Percentiles rank a stretch among this genome's conserved stretches.
These are phyloP conservation scores for Sinocyclocheilus grahami DNA, from an alignment of 2,113 vertebrate species.

Conservation along the genomic window DNA sequence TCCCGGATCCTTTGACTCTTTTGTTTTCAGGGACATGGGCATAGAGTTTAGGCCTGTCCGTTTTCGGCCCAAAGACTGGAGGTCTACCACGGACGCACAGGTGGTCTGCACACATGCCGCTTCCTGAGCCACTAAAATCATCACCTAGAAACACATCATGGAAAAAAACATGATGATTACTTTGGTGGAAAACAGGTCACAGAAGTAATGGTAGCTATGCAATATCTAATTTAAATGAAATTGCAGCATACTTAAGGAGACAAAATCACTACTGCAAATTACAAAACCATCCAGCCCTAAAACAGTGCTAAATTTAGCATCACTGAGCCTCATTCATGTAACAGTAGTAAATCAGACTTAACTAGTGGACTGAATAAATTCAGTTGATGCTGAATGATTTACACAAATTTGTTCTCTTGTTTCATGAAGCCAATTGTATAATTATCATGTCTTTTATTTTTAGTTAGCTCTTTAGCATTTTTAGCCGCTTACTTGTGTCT, in stretches of 20 bases:
- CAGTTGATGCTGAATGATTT: background rate
- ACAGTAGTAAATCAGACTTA: background rate
- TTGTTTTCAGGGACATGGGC: slow-evolving; percentile 80
- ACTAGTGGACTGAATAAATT: background rate
- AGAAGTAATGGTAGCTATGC: background rate
- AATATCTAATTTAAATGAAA: background rate
- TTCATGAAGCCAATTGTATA: background rate
- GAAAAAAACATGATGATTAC: background rate
- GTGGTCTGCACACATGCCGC: slow-evolving; percentile 83
- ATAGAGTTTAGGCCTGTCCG: slow-evolving; percentile 74
- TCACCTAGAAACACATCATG: slow-evolving; percentile 77
- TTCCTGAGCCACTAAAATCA: slow-evolving; percentile 91
- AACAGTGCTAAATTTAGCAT: background rate
- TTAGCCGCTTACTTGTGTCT: slow-evolving; percentile 78
- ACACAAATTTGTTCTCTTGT: background rate
- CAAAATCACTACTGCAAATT: too few relatives aligned
- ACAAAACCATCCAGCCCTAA: background rate
- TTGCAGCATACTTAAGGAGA: background rate
- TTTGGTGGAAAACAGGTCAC: background rate
- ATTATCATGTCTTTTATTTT: background rate
- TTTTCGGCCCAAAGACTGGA: slow-evolving; percentile 62
- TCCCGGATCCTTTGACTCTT: slow-evolving; percentile 62
- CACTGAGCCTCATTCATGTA: background rate
- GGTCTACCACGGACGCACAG: slow-evolving; percentile 71
- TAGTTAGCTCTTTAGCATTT: background rate